These are phyloP conservation scores for Eufriesea mexicana DNA, from an alignment of 1,140 invertebrate genomes.

Conservation along the genomic window DNA sequence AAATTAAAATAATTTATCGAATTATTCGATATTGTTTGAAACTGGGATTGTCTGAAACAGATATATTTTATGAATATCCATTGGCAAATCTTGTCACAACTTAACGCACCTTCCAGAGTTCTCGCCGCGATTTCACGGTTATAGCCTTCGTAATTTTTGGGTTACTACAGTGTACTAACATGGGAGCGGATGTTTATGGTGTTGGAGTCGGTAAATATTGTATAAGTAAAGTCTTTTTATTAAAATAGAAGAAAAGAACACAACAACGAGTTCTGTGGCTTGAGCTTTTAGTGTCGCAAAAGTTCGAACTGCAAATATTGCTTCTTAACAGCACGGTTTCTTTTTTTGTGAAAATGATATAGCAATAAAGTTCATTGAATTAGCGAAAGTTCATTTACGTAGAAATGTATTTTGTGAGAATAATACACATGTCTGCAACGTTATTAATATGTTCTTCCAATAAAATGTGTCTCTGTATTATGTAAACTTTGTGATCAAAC, in stretches of 20 bases:
- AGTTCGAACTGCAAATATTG: conserved; percentile 37
- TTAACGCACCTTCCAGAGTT: conserved; percentile 84
- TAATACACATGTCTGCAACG: neutral
- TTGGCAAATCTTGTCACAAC: conserved; percentile 82
- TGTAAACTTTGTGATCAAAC: neutral
- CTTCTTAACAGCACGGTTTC: conserved; percentile 58
- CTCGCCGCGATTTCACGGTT: conserved; percentile 72
- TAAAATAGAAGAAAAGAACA: conserved; percentile 38
- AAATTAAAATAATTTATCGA: neutral
- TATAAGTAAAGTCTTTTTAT: conserved; percentile 12
- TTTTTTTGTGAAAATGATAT: conserved; percentile 36
- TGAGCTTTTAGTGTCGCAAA: conserved; percentile 61
- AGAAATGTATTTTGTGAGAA: conserved; percentile 22
- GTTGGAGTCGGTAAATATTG: conserved; percentile 51
- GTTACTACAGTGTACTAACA: conserved; percentile 58
- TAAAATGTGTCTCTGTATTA: neutral
- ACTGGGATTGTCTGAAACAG: neutral
- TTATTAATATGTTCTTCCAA: conserved; percentile 17
- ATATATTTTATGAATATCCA: conserved; percentile 57
- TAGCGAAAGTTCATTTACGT: conserved; percentile 35
- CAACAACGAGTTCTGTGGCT: conserved; percentile 48
- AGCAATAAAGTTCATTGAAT: conserved; percentile 49
- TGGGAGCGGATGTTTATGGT: conserved; percentile 46
- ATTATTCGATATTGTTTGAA: conserved; percentile 33
- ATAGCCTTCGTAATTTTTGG: conserved; percentile 36